These are phyloP conservation scores for Netelia virgata DNA, from an alignment of 2,888 invertebrate species.

Conservation along the genomic window DNA sequence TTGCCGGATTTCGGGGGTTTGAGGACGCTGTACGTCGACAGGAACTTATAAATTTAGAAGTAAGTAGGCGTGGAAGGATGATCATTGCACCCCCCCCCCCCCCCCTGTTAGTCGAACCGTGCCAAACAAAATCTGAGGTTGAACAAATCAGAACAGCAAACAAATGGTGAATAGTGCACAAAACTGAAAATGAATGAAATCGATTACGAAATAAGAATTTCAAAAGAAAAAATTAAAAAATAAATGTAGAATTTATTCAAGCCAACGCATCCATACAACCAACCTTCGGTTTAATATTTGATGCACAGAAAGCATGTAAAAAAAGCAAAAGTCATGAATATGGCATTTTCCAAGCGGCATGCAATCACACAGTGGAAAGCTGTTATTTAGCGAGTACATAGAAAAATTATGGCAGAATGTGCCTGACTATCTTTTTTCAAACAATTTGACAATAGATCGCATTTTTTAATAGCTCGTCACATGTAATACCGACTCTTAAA, in stretches of 20 bases:
- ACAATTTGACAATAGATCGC: too few species aligned
- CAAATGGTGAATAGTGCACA: conserved; percentile 18
- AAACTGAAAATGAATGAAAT: conserved; percentile 23
- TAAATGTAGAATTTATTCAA: conserved; percentile 16
- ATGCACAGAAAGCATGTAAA: conserved; percentile 5
- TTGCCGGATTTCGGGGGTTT: conserved; percentile 60
- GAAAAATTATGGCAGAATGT: neutral
- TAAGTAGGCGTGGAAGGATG: conserved; percentile 37
- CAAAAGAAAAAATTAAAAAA: conserved; percentile 5
- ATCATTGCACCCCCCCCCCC: conserved; percentile 23
- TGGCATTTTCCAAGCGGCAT: conserved; percentile 27
- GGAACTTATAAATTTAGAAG: conserved; percentile 50
- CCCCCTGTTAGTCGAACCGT: conserved; percentile 40
- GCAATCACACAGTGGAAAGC: conserved; percentile 18
- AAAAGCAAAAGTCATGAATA: conserved; percentile 13
- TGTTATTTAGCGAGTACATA: too few species aligned
- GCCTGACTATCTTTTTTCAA: too few species aligned
- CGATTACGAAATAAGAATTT: conserved; percentile 20
- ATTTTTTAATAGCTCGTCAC: too few species aligned
- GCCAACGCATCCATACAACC: conserved; percentile 1
- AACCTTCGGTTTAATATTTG: conserved; percentile 14
- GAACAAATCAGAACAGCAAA: conserved; percentile 39
- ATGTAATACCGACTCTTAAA: neutral
- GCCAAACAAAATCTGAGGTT: conserved; percentile 27
- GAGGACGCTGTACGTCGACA: conserved; percentile 56